phyloP scores from a whole-genome alignment of 1,140 invertebrate species.

The Pseudomyrmex cubaensis region DNA sequence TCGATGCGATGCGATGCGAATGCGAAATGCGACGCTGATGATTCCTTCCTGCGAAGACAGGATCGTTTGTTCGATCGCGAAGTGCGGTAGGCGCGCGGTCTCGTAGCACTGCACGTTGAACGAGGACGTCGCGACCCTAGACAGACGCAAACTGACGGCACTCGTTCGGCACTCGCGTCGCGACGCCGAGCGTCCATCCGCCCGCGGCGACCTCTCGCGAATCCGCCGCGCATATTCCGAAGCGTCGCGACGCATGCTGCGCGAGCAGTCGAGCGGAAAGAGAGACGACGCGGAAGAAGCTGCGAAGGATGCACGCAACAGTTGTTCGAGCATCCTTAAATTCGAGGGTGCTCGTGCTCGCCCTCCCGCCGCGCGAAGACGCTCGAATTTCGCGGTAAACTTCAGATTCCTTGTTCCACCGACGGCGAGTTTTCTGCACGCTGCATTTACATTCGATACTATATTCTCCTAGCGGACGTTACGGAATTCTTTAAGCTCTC shows the following conservation, averaged over 20 bases:
- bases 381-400: conserved; percentile 37
- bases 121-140: conserved; percentile 77
- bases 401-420: neutral
- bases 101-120: conserved; percentile 9
- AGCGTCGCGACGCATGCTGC: conserved; percentile 51
- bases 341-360: conserved; percentile 48
- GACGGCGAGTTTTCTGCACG: neutral
- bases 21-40: too few species aligned
- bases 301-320: conserved; percentile 60
- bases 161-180: conserved; percentile 64
- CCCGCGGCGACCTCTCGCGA: conserved; percentile 54
- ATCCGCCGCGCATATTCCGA: conserved; percentile 50
- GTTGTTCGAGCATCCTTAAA: conserved; percentile 62
- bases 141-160: conserved; percentile 80
- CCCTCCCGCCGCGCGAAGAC: conserved; percentile 21
- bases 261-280: conserved; percentile 52
- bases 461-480: neutral
- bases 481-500: neutral
- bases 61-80: conserved; percentile 26
- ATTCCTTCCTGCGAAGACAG: too few species aligned
- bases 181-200: conserved; percentile 72
- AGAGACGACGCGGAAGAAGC: conserved; percentile 58
- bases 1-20: neutral
- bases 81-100: conserved; percentile 31
- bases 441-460: neutral